These are phyloP conservation scores for Semaprochilodus insignis DNA, from an alignment of 2,797 vertebrate species.

Conservation along the genomic window DNA sequence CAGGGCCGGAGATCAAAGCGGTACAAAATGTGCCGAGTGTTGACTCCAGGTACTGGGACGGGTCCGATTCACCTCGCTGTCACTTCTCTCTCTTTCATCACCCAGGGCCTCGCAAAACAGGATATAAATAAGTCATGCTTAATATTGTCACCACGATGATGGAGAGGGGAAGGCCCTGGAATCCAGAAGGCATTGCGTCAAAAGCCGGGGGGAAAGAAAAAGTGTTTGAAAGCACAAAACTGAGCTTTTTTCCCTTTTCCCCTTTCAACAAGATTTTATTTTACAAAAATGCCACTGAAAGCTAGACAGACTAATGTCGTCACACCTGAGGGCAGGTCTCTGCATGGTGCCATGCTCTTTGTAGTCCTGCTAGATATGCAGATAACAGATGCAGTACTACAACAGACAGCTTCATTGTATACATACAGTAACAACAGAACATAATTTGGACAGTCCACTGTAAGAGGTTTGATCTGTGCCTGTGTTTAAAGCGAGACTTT, in stretches of 20 bases:
- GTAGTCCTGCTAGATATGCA: conserved; percentile 14
- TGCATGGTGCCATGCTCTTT: conserved; percentile 16
- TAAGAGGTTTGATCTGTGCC: neutral
- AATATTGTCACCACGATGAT: conserved; percentile 70
- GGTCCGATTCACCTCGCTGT: conserved; percentile 61
- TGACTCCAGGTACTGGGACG: conserved; percentile 51
- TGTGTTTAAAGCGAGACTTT: neutral
- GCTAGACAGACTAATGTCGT: conserved; percentile 74
- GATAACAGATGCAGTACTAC: conserved; percentile 14
- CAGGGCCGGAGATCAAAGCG: conserved; percentile 56
- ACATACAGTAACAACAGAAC: neutral
- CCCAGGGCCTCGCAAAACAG: conserved; percentile 58
- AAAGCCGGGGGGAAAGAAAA: conserved; percentile 30
- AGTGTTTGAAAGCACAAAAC: conserved; percentile 51
- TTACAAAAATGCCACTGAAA: conserved; percentile 81
- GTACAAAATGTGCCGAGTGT: conserved; percentile 59
- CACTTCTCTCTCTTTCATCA: conserved; percentile 60
- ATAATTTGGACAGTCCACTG: neutral
- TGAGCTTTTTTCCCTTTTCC: conserved; percentile 34
- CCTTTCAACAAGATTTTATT: conserved; percentile 76
- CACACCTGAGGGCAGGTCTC: conserved; percentile 25
- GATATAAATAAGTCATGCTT: conserved; percentile 79
- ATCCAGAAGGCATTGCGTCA: conserved; percentile 47
- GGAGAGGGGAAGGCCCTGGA: conserved; percentile 48
- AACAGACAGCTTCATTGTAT: neutral